These are phyloP conservation scores for Liopterus haemorrhoidalis DNA, from an alignment of 2,888 invertebrate genomes.

Conservation along the genomic window DNA sequence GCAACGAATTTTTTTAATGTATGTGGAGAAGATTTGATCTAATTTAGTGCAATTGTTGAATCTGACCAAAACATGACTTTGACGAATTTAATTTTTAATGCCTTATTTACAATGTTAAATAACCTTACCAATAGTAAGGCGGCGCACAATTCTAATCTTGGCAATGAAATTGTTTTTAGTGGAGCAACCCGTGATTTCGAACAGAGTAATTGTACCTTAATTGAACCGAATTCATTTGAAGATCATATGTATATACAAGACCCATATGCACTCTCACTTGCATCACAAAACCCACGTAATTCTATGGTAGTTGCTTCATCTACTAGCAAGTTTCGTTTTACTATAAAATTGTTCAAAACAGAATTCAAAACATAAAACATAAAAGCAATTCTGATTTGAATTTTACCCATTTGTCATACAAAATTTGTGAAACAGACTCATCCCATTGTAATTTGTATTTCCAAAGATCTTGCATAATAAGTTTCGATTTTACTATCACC, in stretches of 20 bases:
- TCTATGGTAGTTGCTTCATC: neutral
- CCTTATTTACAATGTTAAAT: neutral
- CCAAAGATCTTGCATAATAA: conserved; percentile 10
- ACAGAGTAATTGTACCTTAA: too few relatives aligned
- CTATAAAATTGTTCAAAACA: neutral
- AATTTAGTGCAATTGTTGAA: conserved; percentile 8
- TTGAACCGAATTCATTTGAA: too few relatives aligned
- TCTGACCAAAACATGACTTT: conserved; percentile 5
- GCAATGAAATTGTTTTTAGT: conserved; percentile 5
- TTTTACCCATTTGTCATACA: conserved; percentile 2
- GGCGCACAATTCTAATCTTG: conserved; percentile 5
- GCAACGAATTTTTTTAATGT: conserved; percentile 6
- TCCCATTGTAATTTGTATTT: conserved; percentile 10
- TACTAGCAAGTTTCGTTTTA: conserved; percentile 1
- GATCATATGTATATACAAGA: neutral
- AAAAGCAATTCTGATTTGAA: conserved; percentile 1
- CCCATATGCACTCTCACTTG: conserved; percentile 2
- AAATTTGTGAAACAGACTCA: conserved; percentile 5
- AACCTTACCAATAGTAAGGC: conserved; percentile 2
- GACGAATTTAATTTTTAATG: conserved; percentile 1
- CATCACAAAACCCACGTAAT: conserved; percentile 8
- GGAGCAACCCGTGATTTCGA: conserved; percentile 10
- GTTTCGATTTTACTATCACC: neutral
- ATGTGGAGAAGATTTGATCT: conserved; percentile 4
- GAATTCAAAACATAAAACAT: too few relatives aligned